phyloP scores from a whole-genome alignment of 2,797 vertebrate genomes.

The Vespertilio murinus region DNA sequence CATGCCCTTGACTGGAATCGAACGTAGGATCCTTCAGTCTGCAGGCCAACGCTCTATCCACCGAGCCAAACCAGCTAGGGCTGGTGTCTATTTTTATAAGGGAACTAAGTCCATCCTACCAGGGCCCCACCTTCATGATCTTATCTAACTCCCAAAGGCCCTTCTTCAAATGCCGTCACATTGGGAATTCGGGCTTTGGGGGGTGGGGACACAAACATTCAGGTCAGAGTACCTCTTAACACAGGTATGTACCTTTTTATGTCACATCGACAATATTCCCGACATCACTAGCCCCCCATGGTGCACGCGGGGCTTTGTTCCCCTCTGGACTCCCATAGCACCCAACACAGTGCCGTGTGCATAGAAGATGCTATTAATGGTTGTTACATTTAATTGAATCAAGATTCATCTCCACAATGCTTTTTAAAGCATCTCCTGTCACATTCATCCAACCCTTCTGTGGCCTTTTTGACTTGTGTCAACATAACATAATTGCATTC shows the following conservation, averaged over 20 bases:
- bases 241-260: background rate
- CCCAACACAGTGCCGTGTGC: too few relatives aligned
- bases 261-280: background rate
- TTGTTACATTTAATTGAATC: background rate
- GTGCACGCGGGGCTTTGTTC: background rate
- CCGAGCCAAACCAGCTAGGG: too few relatives aligned
- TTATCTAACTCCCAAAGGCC: background rate
- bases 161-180: background rate
- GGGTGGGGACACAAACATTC: too few relatives aligned
- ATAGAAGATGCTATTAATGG: background rate
- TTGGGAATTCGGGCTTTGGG: background rate
- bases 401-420: background rate
- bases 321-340: background rate
- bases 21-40: too few relatives aligned
- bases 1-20: too few relatives aligned
- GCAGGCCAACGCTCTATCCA: too few relatives aligned
- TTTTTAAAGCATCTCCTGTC: background rate
- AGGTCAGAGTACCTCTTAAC: background rate
- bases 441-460: background rate
- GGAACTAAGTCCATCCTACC: background rate
- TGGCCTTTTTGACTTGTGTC: background rate
- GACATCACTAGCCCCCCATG: rapidly evolving
- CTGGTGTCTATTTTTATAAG: background rate
- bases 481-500: background rate
- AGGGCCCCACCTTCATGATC: background rate